phyloP scores from a whole-genome alignment of 2,797 vertebrate species.

The Lemur catta region DNA sequence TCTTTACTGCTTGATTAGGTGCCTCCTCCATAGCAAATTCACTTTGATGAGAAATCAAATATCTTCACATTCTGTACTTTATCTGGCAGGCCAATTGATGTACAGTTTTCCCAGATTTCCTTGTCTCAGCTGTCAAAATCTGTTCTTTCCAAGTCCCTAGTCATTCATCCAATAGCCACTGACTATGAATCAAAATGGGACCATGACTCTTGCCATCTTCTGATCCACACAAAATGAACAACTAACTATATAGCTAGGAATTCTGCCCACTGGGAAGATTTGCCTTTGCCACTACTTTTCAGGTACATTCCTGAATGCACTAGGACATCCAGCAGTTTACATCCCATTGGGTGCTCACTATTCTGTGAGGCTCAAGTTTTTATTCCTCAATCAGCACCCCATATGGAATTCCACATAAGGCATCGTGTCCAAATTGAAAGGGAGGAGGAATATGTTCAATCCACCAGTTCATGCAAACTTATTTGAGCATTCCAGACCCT shows the following conservation, averaged over 20 bases:
- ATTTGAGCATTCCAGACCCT: neutral
- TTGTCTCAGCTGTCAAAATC: neutral
- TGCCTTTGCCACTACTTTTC: neutral
- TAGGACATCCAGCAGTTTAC: neutral
- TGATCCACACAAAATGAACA: neutral
- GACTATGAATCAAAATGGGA: neutral
- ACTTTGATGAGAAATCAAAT: neutral
- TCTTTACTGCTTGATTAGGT: neutral
- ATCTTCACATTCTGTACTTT: neutral
- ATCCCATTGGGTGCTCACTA: neutral
- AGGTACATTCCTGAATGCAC: neutral
- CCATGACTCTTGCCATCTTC: neutral
- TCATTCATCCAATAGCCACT: neutral
- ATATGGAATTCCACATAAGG: neutral
- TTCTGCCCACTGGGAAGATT: neutral
- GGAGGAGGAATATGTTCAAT: neutral
- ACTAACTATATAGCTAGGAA: too few relatives aligned
- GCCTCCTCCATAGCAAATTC: neutral
- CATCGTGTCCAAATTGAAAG: neutral
- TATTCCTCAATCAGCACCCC: neutral
- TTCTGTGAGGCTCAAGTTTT: neutral
- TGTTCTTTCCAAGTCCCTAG: neutral
- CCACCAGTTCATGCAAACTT: neutral
- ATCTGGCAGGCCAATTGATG: neutral
- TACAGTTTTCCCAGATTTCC: too few relatives aligned